These are phyloP conservation scores for Gordius sp. DNA, from an alignment of 2,888 invertebrate species.

Conservation along the genomic window DNA sequence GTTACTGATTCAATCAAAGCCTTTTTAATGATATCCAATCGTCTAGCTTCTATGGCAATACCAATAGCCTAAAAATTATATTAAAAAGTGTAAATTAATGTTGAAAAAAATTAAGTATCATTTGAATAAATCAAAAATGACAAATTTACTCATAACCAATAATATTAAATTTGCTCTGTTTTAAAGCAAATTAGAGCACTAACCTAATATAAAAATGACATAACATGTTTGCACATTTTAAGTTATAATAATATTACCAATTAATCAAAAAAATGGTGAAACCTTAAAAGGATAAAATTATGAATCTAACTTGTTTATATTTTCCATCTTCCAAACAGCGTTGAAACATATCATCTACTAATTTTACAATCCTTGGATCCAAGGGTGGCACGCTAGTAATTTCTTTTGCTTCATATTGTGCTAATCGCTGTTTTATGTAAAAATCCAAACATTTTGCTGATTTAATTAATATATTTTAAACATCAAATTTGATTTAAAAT, in stretches of 20 bases:
- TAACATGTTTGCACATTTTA: too few species aligned
- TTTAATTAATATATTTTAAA: constrained; percentile 22
- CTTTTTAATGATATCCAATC: constrained; percentile 81
- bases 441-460: constrained; percentile 79
- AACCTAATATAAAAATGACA: too few species aligned
- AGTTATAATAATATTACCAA: too few species aligned
- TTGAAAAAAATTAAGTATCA: neutral
- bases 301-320: constrained; percentile 42
- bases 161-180: too few species aligned
- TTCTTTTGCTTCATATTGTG: constrained; percentile 42
- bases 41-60: constrained; percentile 69
- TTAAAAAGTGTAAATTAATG: neutral
- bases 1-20: constrained; percentile 30
- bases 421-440: constrained; percentile 56
- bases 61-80: constrained; percentile 44
- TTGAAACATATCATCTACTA: constrained; percentile 89
- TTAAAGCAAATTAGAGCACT: too few species aligned
- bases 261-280: neutral
- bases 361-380: constrained; percentile 44
- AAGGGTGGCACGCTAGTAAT: constrained; percentile 35
- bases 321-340: constrained; percentile 76
- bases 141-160: too few species aligned
- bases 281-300: neutral
- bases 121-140: neutral
- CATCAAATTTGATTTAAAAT: constrained; percentile 21